A percentile compares a stretch with the other conserved stretches of the same genome.
Conservation (phyloP, 1,140 invertebrate species). For the Octopus sinensis region DNA sequence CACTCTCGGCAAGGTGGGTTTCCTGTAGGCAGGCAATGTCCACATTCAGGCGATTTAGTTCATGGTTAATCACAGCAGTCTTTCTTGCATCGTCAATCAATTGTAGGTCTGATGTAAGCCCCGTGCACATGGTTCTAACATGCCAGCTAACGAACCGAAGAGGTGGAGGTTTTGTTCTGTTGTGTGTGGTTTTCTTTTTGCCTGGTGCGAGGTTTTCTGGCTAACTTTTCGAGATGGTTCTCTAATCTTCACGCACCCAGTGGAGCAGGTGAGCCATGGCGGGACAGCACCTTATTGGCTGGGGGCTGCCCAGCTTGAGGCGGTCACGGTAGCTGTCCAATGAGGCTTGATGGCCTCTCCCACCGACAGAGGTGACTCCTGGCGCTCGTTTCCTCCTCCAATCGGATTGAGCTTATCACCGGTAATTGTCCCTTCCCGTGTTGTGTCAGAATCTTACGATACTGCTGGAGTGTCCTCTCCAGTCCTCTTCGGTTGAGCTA, state of each 20-base stretch:
- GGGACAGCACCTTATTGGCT: no score
- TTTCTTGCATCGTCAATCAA: slow-evolving; percentile 17
- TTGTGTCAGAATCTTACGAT: no score
- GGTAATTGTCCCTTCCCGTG: no score
- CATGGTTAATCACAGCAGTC: slow-evolving; percentile 23
- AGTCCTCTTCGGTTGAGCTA: no score
- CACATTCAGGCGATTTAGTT: slow-evolving; percentile 19
- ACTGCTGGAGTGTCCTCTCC: no score
- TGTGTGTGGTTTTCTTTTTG: slow-evolving; percentile 12
- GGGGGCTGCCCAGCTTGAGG: slow-evolving; percentile 11
- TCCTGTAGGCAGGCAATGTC: slow-evolving; percentile 23
- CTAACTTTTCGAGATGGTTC: no score
- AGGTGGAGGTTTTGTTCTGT: slow-evolving; percentile 8
- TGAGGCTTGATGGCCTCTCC: no score
- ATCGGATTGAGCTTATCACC: no score
- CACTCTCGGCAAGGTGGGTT: slow-evolving; percentile 20
- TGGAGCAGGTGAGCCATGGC: no score
- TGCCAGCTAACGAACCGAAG: slow-evolving; percentile 22
- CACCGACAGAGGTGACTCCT: no score
- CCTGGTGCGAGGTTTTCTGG: slow-evolving; percentile 15
- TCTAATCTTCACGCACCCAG: slow-evolving; percentile 22
- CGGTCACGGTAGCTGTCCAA: no score
- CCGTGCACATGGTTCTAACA: slow-evolving; percentile 25
- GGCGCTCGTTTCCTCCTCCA: no score
- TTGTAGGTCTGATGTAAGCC: slow-evolving; percentile 20